These are phyloP conservation scores for Rhizoglyphus robini DNA, from an alignment of 1,140 invertebrate species.

Conservation along the genomic window DNA sequence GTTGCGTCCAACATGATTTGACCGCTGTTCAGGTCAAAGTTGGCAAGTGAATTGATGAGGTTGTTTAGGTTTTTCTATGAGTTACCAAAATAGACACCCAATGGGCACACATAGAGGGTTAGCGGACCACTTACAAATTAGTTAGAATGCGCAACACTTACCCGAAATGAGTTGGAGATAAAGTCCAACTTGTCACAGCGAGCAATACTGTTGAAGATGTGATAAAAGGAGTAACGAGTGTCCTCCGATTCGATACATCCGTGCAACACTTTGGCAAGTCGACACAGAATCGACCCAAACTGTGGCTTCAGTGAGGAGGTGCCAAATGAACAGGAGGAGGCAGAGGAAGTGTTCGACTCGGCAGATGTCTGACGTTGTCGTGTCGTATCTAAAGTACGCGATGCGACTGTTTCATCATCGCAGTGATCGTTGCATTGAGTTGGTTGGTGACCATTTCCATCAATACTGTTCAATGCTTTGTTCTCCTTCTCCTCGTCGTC, in stretches of 20 bases:
- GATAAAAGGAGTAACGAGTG: neutral
- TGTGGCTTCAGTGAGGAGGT: neutral
- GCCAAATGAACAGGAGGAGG: neutral
- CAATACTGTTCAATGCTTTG: no score
- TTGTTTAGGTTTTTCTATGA: neutral
- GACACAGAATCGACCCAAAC: neutral
- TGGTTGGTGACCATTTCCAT: neutral
- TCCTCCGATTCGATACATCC: neutral
- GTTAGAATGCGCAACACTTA: no score
- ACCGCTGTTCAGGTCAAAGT: neutral
- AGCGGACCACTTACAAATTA: no score
- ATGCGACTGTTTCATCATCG: neutral
- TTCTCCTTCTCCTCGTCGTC: no score
- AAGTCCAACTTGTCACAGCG: neutral
- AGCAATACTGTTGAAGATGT: neutral
- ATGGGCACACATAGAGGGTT: neutral
- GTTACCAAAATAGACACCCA: neutral
- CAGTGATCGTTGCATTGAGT: neutral
- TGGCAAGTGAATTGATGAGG: neutral
- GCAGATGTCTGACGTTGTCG: conserved; percentile 3
- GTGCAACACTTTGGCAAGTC: neutral
- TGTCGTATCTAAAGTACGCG: neutral
- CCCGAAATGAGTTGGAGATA: neutral
- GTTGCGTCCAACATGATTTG: neutral
- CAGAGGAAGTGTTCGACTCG: neutral